These are phyloP conservation scores for Hoplias malabaricus DNA, from an alignment of 2,113 vertebrate species.

Conservation along the genomic window DNA sequence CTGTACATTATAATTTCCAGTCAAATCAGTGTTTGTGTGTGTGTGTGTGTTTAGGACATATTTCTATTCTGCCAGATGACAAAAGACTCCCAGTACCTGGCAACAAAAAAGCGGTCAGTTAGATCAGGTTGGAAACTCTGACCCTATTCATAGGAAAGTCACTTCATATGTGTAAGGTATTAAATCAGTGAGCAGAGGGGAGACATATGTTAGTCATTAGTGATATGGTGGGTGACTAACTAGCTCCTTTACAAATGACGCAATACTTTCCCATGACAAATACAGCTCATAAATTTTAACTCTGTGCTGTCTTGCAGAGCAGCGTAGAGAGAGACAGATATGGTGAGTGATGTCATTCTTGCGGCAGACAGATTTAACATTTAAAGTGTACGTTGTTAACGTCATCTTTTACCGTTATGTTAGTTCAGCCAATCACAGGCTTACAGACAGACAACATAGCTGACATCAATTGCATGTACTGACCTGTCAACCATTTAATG, in stretches of 20 bases:
- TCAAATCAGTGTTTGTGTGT: neutral
- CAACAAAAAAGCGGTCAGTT: neutral
- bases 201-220: slow-evolving; percentile 48
- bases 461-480: neutral
- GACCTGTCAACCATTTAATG: neutral
- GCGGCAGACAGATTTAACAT: neutral
- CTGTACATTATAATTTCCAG: no score
- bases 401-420: neutral
- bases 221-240: slow-evolving; percentile 26
- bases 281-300: slow-evolving; percentile 20
- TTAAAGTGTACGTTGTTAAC: neutral
- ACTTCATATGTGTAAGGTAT: slow-evolving; percentile 32
- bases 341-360: slow-evolving; percentile 44
- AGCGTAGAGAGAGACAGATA: slow-evolving; percentile 24
- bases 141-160: slow-evolving; percentile 17
- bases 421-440: slow-evolving; percentile 1
- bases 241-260: slow-evolving; percentile 30
- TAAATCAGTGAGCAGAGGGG: slow-evolving; percentile 28
- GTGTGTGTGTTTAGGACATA: neutral
- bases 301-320: neutral
- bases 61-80: neutral
- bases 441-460: neutral
- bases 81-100: neutral
- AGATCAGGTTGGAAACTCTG: neutral
- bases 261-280: slow-evolving; percentile 36